phyloP scores from a whole-genome alignment of 2,888 invertebrate genomes.

The Pheosia gnoma region DNA sequence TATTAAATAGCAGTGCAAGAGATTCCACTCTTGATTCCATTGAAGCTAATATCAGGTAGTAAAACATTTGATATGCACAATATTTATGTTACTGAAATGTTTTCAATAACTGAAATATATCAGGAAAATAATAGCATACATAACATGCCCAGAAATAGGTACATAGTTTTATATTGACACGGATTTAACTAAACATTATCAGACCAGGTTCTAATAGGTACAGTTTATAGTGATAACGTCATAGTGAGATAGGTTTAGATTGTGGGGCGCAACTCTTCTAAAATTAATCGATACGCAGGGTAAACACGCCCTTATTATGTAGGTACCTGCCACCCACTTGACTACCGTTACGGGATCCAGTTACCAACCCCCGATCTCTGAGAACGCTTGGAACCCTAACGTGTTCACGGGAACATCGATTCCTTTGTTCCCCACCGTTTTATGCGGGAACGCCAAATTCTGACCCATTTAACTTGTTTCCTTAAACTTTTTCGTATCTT shows the following conservation, averaged over 20 bases:
- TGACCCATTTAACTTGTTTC: conserved; percentile 32
- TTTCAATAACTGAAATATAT: too few relatives aligned
- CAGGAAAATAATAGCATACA: too few relatives aligned
- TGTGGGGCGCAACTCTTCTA: neutral
- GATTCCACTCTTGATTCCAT: too few relatives aligned
- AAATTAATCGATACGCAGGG: neutral
- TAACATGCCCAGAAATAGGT: too few relatives aligned
- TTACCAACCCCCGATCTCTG: conserved; percentile 42
- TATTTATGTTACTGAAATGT: too few relatives aligned
- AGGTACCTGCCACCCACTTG: conserved; percentile 38
- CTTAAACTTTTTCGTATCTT: conserved; percentile 15
- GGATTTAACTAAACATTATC: too few relatives aligned
- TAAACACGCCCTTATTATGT: neutral
- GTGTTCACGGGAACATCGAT: conserved; percentile 33
- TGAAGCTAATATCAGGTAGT: too few relatives aligned
- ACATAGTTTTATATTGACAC: too few relatives aligned
- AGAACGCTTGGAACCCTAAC: conserved; percentile 47
- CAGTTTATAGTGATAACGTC: too few relatives aligned
- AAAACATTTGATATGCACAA: too few relatives aligned
- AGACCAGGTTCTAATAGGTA: too few relatives aligned
- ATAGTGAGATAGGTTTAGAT: neutral
- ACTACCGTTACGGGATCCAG: conserved; percentile 37
- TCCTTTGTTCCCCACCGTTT: conserved; percentile 30
- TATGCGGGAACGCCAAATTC: conserved; percentile 31
- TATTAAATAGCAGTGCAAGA: too few relatives aligned